A percentile compares a stretch with the other conserved stretches of the same genome.
phyloP scores from a whole-genome alignment of 2,888 invertebrate genomes.

The Ophioninae sp. region DNA sequence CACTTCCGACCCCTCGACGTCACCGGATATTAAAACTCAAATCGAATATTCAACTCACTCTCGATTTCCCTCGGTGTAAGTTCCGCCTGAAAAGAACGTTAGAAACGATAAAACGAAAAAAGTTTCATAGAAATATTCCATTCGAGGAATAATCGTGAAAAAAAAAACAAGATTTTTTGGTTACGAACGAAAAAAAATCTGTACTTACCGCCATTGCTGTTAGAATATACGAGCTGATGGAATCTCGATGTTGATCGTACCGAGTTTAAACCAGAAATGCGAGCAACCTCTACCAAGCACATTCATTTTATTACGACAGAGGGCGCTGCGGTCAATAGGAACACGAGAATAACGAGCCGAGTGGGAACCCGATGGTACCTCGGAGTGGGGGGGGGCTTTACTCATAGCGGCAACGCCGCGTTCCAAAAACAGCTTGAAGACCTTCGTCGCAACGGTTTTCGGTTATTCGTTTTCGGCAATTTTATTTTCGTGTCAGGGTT shows the following conservation, averaged over 20 bases:
- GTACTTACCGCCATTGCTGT: slow-evolving; percentile 80
- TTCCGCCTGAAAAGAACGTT: slow-evolving; percentile 87
- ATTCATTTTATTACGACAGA: slow-evolving; percentile 89
- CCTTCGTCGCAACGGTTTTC: slow-evolving; percentile 68
- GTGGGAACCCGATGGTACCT: neutral
- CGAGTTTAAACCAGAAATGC: slow-evolving; percentile 90
- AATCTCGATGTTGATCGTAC: slow-evolving; percentile 87
- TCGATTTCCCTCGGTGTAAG: slow-evolving; percentile 93
- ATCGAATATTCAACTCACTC: slow-evolving; percentile 86
- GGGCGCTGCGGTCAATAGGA: slow-evolving; percentile 85
- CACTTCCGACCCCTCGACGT: slow-evolving; percentile 42
- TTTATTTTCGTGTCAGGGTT: slow-evolving; percentile 74
- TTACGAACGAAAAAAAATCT: slow-evolving; percentile 30
- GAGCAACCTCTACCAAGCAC: slow-evolving; percentile 86
- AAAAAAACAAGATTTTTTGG: neutral
- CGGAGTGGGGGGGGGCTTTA: slow-evolving; percentile 34
- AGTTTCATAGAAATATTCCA: neutral
- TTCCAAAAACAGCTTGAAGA: slow-evolving; percentile 79
- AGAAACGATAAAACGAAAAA: slow-evolving; percentile 20
- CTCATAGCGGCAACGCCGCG: slow-evolving; percentile 71
- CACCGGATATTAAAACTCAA: slow-evolving; percentile 2
- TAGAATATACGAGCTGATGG: slow-evolving; percentile 73
- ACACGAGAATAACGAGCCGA: slow-evolving; percentile 83
- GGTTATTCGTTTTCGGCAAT: slow-evolving; percentile 75
- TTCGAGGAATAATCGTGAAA: neutral